These are phyloP conservation scores for Gobius niger DNA, from an alignment of 2,113 vertebrate species.

Conservation along the genomic window DNA sequence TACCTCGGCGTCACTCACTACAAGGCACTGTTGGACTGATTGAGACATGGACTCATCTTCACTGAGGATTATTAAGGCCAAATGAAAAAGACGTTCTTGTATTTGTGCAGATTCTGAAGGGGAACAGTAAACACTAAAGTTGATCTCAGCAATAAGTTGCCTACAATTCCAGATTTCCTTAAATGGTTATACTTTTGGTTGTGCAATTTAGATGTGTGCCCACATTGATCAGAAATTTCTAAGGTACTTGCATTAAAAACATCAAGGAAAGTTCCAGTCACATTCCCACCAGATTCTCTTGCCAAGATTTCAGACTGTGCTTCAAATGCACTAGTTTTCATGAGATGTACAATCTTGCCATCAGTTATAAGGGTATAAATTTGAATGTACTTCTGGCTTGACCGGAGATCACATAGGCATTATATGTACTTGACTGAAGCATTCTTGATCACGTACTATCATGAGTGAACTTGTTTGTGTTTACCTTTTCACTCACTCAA, in stretches of 20 bases:
- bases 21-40: slow-evolving; percentile 46
- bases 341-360: slow-evolving; percentile 57
- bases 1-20: slow-evolving; percentile 56
- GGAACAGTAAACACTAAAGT: slow-evolving; percentile 52
- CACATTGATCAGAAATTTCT: slow-evolving; percentile 36
- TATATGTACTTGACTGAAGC: slow-evolving; percentile 61
- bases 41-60: slow-evolving; percentile 22
- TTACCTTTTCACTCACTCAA: slow-evolving; percentile 67
- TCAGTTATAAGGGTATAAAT: slow-evolving; percentile 77
- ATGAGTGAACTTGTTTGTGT: slow-evolving; percentile 49
- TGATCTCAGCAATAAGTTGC: slow-evolving; percentile 23
- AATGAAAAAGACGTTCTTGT: slow-evolving; percentile 40
- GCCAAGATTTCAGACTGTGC: not conserved
- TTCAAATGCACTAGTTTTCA: slow-evolving; percentile 17
- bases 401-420: slow-evolving; percentile 57
- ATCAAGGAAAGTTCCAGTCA: slow-evolving; percentile 19
- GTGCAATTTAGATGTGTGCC: slow-evolving; percentile 11
- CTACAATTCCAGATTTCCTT: slow-evolving; percentile 14
- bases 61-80: slow-evolving; percentile 50
- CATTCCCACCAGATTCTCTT: slow-evolving; percentile 13
- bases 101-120: slow-evolving; percentile 43
- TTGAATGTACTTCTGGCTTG: slow-evolving; percentile 81
- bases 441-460: slow-evolving; percentile 30
- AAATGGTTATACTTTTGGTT: slow-evolving; percentile 23
- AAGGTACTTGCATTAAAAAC: slow-evolving; percentile 50